These are phyloP conservation scores for Leptopilina syphax DNA, from an alignment of 2,888 invertebrate genomes.

Conservation along the genomic window DNA sequence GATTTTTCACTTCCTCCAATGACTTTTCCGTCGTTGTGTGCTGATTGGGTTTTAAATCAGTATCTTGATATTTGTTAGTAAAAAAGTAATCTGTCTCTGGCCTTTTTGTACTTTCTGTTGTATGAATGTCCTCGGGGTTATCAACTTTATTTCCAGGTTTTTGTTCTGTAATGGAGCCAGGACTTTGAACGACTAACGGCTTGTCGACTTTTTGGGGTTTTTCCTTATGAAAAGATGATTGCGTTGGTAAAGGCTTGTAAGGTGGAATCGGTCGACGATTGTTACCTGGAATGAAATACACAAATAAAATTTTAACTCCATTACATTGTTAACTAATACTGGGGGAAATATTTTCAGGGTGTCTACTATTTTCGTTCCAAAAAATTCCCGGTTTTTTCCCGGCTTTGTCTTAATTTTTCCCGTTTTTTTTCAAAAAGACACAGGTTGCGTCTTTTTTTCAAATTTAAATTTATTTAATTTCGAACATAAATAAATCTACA, in stretches of 20 bases:
- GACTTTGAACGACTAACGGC: neutral
- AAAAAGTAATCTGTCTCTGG: neutral
- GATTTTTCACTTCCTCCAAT: neutral
- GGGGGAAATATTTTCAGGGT: too few relatives aligned
- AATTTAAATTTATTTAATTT: too few relatives aligned
- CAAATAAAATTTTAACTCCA: too few relatives aligned
- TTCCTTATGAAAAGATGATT: slow-evolving; percentile 58
- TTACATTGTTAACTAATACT: too few relatives aligned
- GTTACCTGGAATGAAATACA: slow-evolving; percentile 54
- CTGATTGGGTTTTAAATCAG: neutral
- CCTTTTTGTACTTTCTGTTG: neutral
- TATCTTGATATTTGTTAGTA: slow-evolving; percentile 48
- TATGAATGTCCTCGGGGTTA: neutral
- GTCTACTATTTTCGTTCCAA: too few relatives aligned
- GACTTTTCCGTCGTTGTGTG: neutral
- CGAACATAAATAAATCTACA: too few relatives aligned
- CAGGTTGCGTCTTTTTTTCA: too few relatives aligned
- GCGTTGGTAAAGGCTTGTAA: slow-evolving; percentile 68
- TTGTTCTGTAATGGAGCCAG: slow-evolving; percentile 31
- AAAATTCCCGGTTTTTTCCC: too few relatives aligned
- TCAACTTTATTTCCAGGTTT: slow-evolving; percentile 46
- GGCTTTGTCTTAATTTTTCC: too few relatives aligned
- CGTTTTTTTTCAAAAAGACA: too few relatives aligned
- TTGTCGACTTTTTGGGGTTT: slow-evolving; percentile 48
- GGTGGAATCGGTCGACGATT: slow-evolving; percentile 67